Conservation (phyloP, 2,113 vertebrate species). For the Neodon shergylaensis region DNA sequence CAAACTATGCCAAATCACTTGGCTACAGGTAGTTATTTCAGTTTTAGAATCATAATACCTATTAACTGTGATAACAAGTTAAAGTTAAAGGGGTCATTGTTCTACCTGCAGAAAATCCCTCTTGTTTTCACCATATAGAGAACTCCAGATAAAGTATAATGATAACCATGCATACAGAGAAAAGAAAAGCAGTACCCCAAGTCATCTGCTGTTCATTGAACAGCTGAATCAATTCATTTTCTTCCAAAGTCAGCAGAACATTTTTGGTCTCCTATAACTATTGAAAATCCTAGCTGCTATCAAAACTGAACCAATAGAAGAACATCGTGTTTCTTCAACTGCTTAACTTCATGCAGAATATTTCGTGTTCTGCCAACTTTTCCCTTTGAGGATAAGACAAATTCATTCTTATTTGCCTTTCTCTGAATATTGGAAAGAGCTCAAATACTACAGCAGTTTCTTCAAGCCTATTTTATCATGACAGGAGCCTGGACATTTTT, state of each 20-base stretch:
- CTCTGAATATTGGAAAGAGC: constrained; percentile 63
- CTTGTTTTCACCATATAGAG: constrained; percentile 26
- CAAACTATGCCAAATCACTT: constrained; percentile 20
- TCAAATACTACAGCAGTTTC: constrained; percentile 53
- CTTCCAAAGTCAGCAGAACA: constrained; percentile 75
- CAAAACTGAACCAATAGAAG: constrained; percentile 66
- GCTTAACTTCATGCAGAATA: constrained; percentile 77
- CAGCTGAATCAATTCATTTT: constrained; percentile 76
- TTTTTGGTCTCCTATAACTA: constrained; percentile 70
- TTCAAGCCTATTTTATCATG: not conserved
- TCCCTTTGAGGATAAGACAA: constrained; percentile 73
- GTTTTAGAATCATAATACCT: constrained; percentile 21
- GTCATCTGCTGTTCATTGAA: constrained; percentile 79
- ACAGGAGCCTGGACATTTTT: not conserved
- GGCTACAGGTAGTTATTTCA: constrained; percentile 1
- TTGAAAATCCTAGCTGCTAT: constrained; percentile 69
- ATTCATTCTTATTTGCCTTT: constrained; percentile 76
- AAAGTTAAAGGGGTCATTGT: constrained; percentile 30
- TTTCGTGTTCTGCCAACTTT: constrained; percentile 68
- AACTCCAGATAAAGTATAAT: not conserved
- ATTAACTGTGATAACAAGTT: constrained; percentile 44
- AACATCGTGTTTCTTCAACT: constrained; percentile 62
- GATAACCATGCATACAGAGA: constrained; percentile 63
- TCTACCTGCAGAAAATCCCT: not conserved
- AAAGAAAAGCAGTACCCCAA: constrained; percentile 50